Evolutionary conservation across 2,888 invertebrate species (phyloP), one percentile per base, ranked within the genome.

Genomic region (Dusona sp.): DNA sequence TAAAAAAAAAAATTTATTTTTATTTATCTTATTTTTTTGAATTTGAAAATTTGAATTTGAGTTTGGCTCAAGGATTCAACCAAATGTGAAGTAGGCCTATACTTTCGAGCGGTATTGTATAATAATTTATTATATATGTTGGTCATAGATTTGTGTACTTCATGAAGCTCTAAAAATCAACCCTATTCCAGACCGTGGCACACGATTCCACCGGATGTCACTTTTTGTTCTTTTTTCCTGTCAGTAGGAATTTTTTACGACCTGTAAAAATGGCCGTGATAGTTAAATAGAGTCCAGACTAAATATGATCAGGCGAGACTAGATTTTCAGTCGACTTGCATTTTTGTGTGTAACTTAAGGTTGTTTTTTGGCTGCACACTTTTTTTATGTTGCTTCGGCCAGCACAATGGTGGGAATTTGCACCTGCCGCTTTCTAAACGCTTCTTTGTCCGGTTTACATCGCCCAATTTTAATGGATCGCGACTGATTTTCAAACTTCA

Each of bases 101-200:
- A 51, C 51, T 51, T 51, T 51, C 19, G 51, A 51, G 6, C 7
- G 51, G 51, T 51, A n/a, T 4, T 51, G 51, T 19, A 51, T 51
- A n/a, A n/a, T 51, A 19, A 51, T 51, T 51, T n/a, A 51, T 51
- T 19, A n/a, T 9, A 51, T 19, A 51, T 51, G n/a, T 54, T 68
- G 6, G 22, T 2, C 1, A 25, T 22, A 68, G 68, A 68, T 68
- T n/a, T 9, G 16, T 22, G 67, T 3, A 57, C 16, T 36, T 48
- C 22, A 45, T 33, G 33, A 70, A 48, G 38, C 75, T 73, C 75
- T 54, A n/a, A 72, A 85, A 67, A 81, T 57, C 83, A 65, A 85
- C 82, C 79, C 83, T 25, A 79, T 75, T 57, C 45, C 78, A 86
- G 86, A 86, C 65, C 90, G 87, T 90, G 89, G 89, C 87, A 88